phyloP scores from a whole-genome alignment of 2,888 invertebrate species.

The Harpagoxenus sublaevis region DNA sequence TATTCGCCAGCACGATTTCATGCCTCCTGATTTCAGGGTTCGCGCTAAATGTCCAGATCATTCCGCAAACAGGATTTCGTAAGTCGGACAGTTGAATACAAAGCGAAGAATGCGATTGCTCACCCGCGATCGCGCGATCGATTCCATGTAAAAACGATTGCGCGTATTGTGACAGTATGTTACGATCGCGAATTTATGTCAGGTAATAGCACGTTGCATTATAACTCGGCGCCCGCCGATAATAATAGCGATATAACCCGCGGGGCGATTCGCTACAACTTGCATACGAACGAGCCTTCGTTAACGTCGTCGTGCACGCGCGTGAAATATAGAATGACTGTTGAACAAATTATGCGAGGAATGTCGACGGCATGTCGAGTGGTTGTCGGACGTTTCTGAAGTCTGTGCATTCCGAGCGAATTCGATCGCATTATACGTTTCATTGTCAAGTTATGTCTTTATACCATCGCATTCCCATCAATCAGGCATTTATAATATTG shows the following conservation, averaged over 20 bases:
- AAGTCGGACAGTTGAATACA: constrained; percentile 23
- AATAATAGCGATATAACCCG: constrained; percentile 47
- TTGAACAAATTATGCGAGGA: constrained; percentile 47
- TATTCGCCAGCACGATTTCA: not conserved
- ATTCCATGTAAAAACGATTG: constrained; percentile 43
- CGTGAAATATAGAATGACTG: constrained; percentile 46
- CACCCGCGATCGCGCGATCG: constrained; percentile 39
- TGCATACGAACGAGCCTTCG: constrained; percentile 43
- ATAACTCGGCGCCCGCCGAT: constrained; percentile 45
- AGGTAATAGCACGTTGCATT: constrained; percentile 50
- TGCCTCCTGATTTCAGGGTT: constrained; percentile 4
- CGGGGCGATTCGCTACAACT: constrained; percentile 15
- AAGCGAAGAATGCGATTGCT: constrained; percentile 52
- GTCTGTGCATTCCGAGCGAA: constrained; percentile 33
- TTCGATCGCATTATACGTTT: constrained; percentile 28
- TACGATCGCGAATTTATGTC: constrained; percentile 51
- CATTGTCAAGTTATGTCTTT: not conserved
- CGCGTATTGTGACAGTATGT: constrained; percentile 31
- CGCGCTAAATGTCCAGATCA: not conserved
- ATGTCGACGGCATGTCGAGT: constrained; percentile 38
- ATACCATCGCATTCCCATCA: not conserved
- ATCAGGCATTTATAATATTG: not conserved
- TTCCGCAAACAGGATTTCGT: constrained; percentile 33
- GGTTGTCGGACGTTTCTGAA: constrained; percentile 31
- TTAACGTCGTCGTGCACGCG: constrained; percentile 39